A percentile compares a stretch with the other conserved stretches of the same genome.
These are phyloP conservation scores for Phoenicopterus ruber DNA, from an alignment of 2,113 vertebrate genomes.

Conservation along the genomic window DNA sequence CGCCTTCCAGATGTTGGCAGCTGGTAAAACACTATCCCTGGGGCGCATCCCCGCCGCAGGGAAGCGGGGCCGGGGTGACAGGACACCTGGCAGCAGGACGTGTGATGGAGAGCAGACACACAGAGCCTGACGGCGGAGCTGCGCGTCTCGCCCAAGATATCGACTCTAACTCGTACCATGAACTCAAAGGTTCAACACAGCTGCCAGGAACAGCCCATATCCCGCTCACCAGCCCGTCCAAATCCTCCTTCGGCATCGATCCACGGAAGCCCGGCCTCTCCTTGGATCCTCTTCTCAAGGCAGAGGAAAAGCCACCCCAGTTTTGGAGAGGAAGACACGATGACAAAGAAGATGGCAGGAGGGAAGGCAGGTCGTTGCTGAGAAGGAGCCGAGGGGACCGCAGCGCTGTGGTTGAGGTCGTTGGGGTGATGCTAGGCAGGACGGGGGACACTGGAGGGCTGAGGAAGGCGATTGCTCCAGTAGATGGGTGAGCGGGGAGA, in stretches of 20 bases:
- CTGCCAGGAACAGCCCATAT: neutral
- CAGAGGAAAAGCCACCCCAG: neutral
- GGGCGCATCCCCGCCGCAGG: neutral
- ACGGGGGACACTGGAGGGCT: neutral
- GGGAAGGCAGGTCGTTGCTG: neutral
- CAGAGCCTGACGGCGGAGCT: neutral
- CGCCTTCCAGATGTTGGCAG: neutral
- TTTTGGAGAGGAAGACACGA: neutral
- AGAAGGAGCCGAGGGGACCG: neutral
- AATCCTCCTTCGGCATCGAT: neutral
- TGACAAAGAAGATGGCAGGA: neutral
- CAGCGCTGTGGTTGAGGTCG: fast-evolving
- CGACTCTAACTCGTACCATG: too few relatives aligned
- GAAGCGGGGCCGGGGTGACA: neutral
- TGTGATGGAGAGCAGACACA: neutral
- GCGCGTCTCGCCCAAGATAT: neutral
- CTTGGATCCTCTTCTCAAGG: neutral
- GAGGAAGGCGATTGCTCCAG: neutral
- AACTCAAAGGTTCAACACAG: neutral
- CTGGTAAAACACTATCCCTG: neutral
- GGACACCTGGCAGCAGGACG: neutral
- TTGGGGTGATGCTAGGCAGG: neutral
- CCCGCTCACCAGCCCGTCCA: neutral
- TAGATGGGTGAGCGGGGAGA: neutral
- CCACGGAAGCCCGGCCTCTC: neutral